Base-by-base conservation (phyloP, 2,113 vertebrate species). In the Trogon melanurus region DNA sequence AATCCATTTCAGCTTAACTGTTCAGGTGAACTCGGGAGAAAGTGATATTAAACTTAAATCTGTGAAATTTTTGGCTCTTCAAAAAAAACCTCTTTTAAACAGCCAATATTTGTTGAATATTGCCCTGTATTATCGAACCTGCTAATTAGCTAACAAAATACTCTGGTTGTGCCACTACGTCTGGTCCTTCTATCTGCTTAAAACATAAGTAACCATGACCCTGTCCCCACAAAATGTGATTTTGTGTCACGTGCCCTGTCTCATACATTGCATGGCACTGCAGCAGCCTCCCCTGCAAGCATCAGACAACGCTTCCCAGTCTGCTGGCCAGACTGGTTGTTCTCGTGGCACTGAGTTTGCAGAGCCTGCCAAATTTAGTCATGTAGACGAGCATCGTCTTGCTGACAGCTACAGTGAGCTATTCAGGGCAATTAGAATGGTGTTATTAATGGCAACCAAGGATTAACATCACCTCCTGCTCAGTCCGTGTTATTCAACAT, bases 1-100 rank as follows among this genome's bases (percentile, higher is more conserved):
- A 95, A 94, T 95, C 85, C 41, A 70, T 92, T 87, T 60, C 84
- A 95, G n/a, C 41, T 94, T 96, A 91, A 85, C 64, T 66, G n/a
- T 71, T 29, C 44, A 85, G 66, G 51, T 88, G 89, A 96, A 71
- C 32, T 88, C 0, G 0, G 16, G n/a, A 91, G 15, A 6, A 93
- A 97, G 75, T 61, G 0, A 87, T 80, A 88, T 82, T 85, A 86
- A 83, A 60, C 30, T 29, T 10, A 91, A 91, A 96, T n/a, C 22
- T 79, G 66, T 85, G 51, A 94, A 89, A 79, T 65, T 34, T 85
- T 79, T 90, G 14, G 4, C 45, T 92, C 50, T 56, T 81, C 58
- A 66, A 36, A 96, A 96, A 70, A 84, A 51, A 2, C 4, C 7
- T 61, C 21, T 79, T 83, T 74, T 67, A 62, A 75, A 84, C 8